Evolutionary conservation across 1,140 invertebrate genomes (phyloP), one percentile per base, ranked within the genome.

Genomic region (Heliconius hewitsoni): DNA sequence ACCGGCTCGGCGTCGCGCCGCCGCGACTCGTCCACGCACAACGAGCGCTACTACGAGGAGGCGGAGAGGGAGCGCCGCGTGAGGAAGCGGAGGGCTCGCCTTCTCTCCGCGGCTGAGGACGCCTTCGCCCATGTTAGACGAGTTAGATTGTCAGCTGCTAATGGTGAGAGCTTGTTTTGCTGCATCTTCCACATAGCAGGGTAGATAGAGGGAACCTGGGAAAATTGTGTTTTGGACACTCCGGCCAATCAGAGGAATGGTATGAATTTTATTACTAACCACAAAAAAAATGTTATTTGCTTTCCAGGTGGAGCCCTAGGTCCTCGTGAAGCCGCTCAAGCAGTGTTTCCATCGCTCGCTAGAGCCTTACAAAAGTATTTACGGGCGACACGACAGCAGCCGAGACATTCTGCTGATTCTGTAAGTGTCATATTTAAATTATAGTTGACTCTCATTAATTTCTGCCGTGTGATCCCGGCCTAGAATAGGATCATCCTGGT

Each of bases 21-120:
- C 23, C 96, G 98, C 34, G 96, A 98, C 86, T 98, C 98, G 84
- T 98, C 98, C 79, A 98, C 98, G 86, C 98, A 99, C 94, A 99
- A 99, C 93, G 99, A 99, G 92, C 95, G 98, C 23, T 99, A 99
- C 91, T 99, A 99, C 90, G 98, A 99, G 93, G 98, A 99, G 93
- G 98, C 99, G 89, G 99, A 99, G 93, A 99, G 99, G 89, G 98
- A 99, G 84, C 95, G 98, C 72, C 95, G 99, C 71, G 98, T 99
- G 23, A 96, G 97, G 77, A 99, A 99, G 91, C 95, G 99, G 0
- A 96, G 97, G 85, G 98, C 98, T 3, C 95, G 99, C 27, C 95
- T 99, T 2, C 96, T 99, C 19, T 98, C 98, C 11, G 98, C 98
- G 2, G 97, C 98, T 4, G 99, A 99, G 93, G 99, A 99, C 90